Conservation (phyloP, 2,797 vertebrate species). For the Lacerta agilis region DNA sequence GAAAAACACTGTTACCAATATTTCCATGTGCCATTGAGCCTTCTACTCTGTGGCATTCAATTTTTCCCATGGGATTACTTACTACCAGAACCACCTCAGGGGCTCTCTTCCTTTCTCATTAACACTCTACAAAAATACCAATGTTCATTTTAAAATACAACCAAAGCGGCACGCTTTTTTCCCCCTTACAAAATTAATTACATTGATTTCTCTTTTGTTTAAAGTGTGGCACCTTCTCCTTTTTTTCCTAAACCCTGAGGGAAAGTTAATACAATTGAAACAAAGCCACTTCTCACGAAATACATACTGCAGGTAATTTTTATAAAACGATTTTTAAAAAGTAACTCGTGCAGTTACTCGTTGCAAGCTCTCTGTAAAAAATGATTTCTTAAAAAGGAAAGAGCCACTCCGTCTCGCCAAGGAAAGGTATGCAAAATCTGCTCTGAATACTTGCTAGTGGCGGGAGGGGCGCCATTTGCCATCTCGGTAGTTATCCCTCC, state of each 20-base stretch:
- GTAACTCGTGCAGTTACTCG: constrained; percentile 36
- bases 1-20: constrained; percentile 42
- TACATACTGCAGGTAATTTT: neutral
- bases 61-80: neutral
- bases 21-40: neutral
- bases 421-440: neutral
- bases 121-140: constrained; percentile 64
- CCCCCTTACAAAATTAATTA: constrained; percentile 33
- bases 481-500: constrained; percentile 78
- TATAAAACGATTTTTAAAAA: constrained; percentile 6
- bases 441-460: neutral
- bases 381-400: constrained; percentile 6
- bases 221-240: constrained; percentile 43
- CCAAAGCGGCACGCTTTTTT: constrained; percentile 22
- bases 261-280: constrained; percentile 42
- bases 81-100: constrained; percentile 15
- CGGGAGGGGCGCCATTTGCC: constrained; percentile 82
- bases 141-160: constrained; percentile 59
- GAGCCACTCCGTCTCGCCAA: constrained; percentile 3
- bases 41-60: neutral
- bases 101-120: neutral
- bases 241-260: constrained; percentile 63
- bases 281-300: constrained; percentile 33
- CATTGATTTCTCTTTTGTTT: constrained; percentile 24
- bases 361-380: constrained; percentile 3